Evolutionary conservation across 2,888 invertebrate species (phyloP).

Genomic region (Boloria euphrosyne): DNA sequence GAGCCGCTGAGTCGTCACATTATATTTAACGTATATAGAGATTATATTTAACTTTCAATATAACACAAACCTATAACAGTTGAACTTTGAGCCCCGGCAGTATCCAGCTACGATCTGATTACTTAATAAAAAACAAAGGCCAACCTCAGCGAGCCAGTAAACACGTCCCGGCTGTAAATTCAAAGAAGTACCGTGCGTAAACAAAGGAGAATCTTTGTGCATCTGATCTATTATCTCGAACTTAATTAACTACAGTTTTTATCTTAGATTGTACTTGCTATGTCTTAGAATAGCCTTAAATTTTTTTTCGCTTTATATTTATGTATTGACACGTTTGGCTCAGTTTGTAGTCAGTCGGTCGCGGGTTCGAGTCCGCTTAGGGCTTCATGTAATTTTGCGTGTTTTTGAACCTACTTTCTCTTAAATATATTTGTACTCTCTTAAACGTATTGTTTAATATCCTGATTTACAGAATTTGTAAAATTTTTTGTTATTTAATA

Average conservation of each 20-base stretch:
- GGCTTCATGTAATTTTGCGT: too few relatives aligned
- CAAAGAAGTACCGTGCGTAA: constrained; percentile 37
- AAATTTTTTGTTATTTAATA: too few relatives aligned
- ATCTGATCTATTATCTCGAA: constrained; percentile 20
- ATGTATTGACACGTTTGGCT: too few relatives aligned
- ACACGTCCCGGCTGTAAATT: constrained; percentile 43
- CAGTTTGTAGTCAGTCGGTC: too few relatives aligned
- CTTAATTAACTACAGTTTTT: constrained; percentile 19
- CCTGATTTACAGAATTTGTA: too few relatives aligned
- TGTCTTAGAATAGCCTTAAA: constrained; percentile 1
- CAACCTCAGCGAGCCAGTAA: constrained; percentile 39
- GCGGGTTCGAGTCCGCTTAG: too few relatives aligned
- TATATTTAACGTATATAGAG: too few relatives aligned
- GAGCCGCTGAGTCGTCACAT: too few relatives aligned
- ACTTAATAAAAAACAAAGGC: constrained; percentile 35
- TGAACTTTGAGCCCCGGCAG: neutral
- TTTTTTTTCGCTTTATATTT: too few relatives aligned
- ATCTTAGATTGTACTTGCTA: neutral
- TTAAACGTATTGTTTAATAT: too few relatives aligned
- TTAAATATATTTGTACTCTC: too few relatives aligned
- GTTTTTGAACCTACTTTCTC: too few relatives aligned
- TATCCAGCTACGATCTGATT: constrained; percentile 27
- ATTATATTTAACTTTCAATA: neutral
- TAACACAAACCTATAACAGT: constrained; percentile 3
- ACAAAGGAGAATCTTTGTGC: constrained; percentile 37